Evolutionary conservation across 2,797 vertebrate species (phyloP).

Genomic region (Spondyliosoma cantharus): DNA sequence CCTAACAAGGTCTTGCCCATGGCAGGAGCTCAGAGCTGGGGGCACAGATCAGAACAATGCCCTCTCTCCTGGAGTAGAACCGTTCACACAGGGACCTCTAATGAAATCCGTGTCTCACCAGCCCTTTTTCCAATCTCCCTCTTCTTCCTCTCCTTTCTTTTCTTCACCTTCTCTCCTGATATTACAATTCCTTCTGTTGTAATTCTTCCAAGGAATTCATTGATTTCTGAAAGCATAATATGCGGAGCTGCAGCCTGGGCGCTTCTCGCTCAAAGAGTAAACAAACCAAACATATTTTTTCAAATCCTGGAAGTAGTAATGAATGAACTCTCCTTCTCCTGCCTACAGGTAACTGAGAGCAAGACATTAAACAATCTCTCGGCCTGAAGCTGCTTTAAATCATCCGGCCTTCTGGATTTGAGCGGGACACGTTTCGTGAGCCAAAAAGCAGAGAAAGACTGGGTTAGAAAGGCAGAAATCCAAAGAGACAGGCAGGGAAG

Average conservation of each 20-base stretch:
- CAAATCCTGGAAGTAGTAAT: constrained; percentile 29
- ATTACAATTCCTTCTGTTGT: constrained; percentile 52
- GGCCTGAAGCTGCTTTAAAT: constrained; percentile 55
- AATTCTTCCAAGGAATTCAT: constrained; percentile 47
- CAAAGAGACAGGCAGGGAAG: constrained; percentile 42
- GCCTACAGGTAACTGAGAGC: constrained; percentile 38
- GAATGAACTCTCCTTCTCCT: constrained; percentile 4
- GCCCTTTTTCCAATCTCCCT: constrained; percentile 36
- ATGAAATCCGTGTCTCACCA: constrained; percentile 74
- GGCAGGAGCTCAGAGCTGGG: constrained; percentile 72
- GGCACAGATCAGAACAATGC: constrained; percentile 72
- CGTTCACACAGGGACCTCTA: constrained; percentile 67
- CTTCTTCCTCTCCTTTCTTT: not conserved
- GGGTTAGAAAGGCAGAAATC: constrained; percentile 46
- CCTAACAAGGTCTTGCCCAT: constrained; percentile 76
- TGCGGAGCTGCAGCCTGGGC: not conserved
- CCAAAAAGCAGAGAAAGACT: constrained; percentile 46
- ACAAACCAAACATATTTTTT: constrained; percentile 11
- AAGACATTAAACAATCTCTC: constrained; percentile 42
- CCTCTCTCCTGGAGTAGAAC: constrained; percentile 62
- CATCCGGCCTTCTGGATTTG: constrained; percentile 50
- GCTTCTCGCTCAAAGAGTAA: not conserved
- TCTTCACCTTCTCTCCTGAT: constrained; percentile 32
- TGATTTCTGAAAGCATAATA: constrained; percentile 41
- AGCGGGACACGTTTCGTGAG: constrained; percentile 49